Conservation (phyloP, 2,797 vertebrate genomes). For the Apodemus agrarius region DNA sequence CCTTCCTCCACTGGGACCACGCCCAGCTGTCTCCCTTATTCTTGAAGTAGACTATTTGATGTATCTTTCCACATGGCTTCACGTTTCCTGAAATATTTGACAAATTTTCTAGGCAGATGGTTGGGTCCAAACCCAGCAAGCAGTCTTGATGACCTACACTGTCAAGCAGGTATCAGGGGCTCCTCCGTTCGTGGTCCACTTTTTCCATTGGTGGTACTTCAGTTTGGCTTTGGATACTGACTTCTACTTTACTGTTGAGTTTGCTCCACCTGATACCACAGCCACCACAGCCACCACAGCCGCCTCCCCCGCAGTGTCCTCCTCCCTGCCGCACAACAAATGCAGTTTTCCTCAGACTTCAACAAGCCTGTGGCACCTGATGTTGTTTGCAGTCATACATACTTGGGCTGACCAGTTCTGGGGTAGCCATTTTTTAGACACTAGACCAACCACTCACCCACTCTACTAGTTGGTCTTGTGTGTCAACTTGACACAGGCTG, state of each 20-base stretch:
- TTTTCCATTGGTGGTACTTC: background rate
- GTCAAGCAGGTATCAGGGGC: background rate
- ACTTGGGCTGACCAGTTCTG: background rate
- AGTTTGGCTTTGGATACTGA: background rate
- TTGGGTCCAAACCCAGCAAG: background rate
- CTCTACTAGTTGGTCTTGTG: no score
- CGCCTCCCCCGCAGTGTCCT: background rate
- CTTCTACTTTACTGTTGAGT: background rate
- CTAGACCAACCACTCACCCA: background rate
- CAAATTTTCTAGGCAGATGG: background rate
- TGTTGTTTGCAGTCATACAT: background rate
- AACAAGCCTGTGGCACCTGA: background rate
- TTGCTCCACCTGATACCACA: background rate
- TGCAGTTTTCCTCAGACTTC: background rate
- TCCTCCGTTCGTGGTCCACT: background rate
- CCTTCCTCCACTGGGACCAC: background rate
- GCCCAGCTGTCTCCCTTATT: background rate
- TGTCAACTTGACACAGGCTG: no score
- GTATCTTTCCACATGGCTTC: conserved; percentile 9
- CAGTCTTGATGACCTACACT: background rate
- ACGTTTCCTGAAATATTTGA: background rate
- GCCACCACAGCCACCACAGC: no score
- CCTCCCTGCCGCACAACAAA: background rate
- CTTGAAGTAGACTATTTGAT: background rate
- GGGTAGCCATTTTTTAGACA: background rate